Evolutionary conservation across 1,140 invertebrate genomes (phyloP), one percentile per base, ranked within the genome.

Genomic region (Camponotus vicinus): DNA sequence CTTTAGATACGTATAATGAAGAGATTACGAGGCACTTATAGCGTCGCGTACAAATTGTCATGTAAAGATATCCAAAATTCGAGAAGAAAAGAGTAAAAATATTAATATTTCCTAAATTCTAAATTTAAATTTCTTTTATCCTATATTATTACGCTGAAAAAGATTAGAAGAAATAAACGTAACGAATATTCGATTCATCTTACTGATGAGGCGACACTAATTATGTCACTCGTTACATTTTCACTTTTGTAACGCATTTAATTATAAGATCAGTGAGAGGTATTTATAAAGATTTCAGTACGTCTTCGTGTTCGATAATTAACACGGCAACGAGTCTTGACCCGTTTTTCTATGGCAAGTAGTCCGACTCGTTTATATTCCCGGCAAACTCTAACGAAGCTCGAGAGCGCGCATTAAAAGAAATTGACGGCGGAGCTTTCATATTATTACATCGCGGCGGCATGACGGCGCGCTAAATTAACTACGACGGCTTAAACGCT

Each of bases 351-450:
- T 13, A 66, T 34, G 59, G 15, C n/a, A 21, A 55, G 57, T 61
- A 66, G 21, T 79, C 75, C 52, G 45, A 37, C 42, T 75, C 59
- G 67, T 78, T 89, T 86, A 89, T 84, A 86, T 89, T 79, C 85
- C 9, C 40, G 40, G 42, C 42, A 45, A 78, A 87, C 42, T 85
- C 75, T 85, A 85, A 89, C 69, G 86, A 87, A 85, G 52, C 67
- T 70, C 67, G 87, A 87, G 87, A 87, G 78, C 66, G 71, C 18
- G n/a, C 73, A 88, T 88, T 88, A 63, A 75, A 90, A 90, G 75
- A 89, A 89, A 87, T 87, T 77, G 78, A 63, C 59, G 87, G 40
- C 45, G 63, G 61, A 76, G 67, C 79, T 83, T 83, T 83, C 40
- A 83, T 76, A 37, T 57, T 77, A 77, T 85, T 84, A 77, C 21